These are phyloP conservation scores for Osmerus mordax DNA, from an alignment of 2,113 vertebrate genomes.

Conservation along the genomic window DNA sequence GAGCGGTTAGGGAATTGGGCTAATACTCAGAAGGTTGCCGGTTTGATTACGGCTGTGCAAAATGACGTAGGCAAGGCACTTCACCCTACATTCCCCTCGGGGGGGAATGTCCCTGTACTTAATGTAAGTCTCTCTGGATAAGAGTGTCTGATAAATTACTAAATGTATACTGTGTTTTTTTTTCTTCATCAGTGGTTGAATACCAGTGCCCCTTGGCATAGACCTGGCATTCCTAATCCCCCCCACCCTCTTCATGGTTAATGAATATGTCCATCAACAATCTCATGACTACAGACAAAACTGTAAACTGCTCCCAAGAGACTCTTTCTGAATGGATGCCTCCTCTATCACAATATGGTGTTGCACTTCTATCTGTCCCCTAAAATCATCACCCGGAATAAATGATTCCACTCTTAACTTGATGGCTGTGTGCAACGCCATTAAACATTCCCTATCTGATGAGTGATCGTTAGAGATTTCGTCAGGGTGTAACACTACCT, in stretches of 20 bases:
- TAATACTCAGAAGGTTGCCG: no score
- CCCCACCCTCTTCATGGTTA: not conserved
- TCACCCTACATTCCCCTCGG: no score
- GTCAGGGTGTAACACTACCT: constrained; percentile 41
- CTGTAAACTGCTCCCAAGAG: not conserved
- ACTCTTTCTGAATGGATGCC: not conserved
- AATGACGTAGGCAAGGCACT: no score
- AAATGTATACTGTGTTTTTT: no score
- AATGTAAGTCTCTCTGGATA: no score
- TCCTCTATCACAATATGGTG: not conserved
- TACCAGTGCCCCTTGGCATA: not conserved
- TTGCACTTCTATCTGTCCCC: constrained; percentile 13
- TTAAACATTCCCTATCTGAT: constrained; percentile 33
- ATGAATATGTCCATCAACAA: not conserved
- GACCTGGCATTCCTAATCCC: not conserved
- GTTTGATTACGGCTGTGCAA: no score
- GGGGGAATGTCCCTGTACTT: no score
- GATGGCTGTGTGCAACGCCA: constrained; percentile 24
- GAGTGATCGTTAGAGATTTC: constrained; percentile 50
- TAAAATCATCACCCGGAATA: constrained; percentile 46
- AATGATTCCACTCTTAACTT: constrained; percentile 42
- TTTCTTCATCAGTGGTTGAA: not conserved
- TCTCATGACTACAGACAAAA: not conserved
- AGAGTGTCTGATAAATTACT: no score
- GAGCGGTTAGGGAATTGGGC: no score